Evolutionary conservation across 1,140 invertebrate species (phyloP), one percentile per base, ranked within the genome.

Genomic region (Hypothenemus hampei): DNA sequence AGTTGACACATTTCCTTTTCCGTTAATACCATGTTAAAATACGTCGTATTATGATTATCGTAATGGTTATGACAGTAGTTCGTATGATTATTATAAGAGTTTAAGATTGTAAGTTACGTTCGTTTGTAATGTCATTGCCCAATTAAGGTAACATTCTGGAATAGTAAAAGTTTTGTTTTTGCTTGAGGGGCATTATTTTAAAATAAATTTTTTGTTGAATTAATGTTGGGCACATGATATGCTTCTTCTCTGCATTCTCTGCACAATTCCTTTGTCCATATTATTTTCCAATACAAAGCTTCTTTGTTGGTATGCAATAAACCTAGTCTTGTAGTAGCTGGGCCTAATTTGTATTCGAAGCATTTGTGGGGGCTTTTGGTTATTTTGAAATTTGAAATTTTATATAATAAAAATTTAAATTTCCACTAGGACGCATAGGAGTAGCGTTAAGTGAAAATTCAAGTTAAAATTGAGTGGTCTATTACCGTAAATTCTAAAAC

Each of bases 1-100:
- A 54, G 29, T 54, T 54, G 48, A 51, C 48, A 43, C 51, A 46
- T 36, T 54, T 54, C 51, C 51, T 36, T 53, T 46, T 44, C 51
- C 51, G 51, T 45, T 54, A 45, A 35, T 45, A 31, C 21, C 13
- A 54, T 54, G 51, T 54, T 20, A 54, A 31, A 54, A 35, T 46
- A 21, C 40, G 20, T 10, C 37, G 11, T 24, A 54, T 45, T 54
- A 51, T 35, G 37, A 51, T 51, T 40, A 51, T 51, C 39, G 21
- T 51, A 36, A 39, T 29, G 23, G 48, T 41, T 41, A 35, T 51
- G 39, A n/a, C 8, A 45, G 43, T 15, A 45, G 24, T 45, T 45
- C 16, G n/a, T 13, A 11, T 31, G 26, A 45, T 26, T 45, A n/a
- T 31, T 29, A 29, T 45, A 7, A 15, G 23, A 45, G 23, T 45